These are phyloP conservation scores for Notoglanidium macrostoma DNA, from an alignment of 2,797 vertebrate species.

Conservation along the genomic window DNA sequence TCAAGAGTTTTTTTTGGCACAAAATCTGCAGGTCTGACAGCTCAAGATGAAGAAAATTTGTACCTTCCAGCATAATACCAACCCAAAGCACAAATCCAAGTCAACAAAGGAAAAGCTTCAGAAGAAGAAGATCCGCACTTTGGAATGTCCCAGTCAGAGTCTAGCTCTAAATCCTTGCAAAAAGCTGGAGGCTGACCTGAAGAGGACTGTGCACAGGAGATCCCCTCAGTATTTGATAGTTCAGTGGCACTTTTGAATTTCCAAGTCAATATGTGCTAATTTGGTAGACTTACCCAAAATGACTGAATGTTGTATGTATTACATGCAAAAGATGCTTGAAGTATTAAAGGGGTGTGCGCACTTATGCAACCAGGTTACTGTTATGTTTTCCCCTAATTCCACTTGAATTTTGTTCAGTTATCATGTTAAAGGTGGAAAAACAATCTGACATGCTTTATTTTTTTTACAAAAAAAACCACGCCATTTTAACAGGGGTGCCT, in stretches of 20 bases:
- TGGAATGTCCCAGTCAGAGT: neutral
- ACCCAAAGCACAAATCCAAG: neutral
- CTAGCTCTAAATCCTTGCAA: neutral
- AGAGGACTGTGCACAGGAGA: neutral
- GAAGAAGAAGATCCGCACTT: neutral
- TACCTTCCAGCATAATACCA: neutral
- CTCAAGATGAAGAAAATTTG: too few relatives aligned
- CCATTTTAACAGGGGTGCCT: neutral
- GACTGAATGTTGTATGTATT: neutral
- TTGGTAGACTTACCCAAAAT: neutral
- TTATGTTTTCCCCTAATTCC: neutral
- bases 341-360: neutral
- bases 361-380: neutral
- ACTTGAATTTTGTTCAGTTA: neutral
- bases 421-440: neutral
- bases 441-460: neutral
- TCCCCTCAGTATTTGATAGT: neutral
- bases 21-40: neutral
- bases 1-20: neutral
- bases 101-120: neutral
- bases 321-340: neutral
- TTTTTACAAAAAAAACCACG: neutral
- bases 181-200: neutral
- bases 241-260: neutral
- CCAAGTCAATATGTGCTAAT: neutral